phyloP scores from a whole-genome alignment of 2,113 vertebrate species.

The Salvelinus fontinalis region DNA sequence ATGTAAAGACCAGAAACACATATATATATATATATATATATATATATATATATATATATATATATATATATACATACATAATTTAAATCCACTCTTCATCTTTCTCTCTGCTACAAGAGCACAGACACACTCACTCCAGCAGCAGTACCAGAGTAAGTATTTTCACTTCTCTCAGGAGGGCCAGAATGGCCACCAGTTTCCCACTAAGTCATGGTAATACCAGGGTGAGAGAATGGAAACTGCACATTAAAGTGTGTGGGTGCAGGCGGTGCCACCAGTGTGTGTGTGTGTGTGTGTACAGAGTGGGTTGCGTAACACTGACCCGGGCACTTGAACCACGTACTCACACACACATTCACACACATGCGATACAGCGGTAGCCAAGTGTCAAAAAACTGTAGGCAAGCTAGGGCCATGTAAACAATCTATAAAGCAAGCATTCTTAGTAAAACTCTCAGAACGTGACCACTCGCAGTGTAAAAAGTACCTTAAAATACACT shows the following conservation, averaged over 20 bases:
- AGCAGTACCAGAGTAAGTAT: not conserved
- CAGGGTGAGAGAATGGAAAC: slow-evolving; percentile 59
- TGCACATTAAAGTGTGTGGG: slow-evolving; percentile 19
- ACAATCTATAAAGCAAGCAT: slow-evolving; percentile 5
- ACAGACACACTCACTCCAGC: not conserved
- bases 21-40: too few species aligned
- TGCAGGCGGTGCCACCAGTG: slow-evolving; percentile 7
- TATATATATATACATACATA: too few species aligned
- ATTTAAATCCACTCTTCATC: too few species aligned
- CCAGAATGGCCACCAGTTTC: not conserved
- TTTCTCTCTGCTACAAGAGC: not conserved
- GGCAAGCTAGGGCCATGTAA: slow-evolving; percentile 10
- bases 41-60: too few species aligned
- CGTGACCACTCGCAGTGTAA: not conserved
- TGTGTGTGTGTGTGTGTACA: slow-evolving; percentile 1
- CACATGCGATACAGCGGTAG: slow-evolving; percentile 10
- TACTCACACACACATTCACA: slow-evolving; percentile 23
- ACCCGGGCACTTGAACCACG: slow-evolving; percentile 1
- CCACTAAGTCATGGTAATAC: slow-evolving; percentile 23
- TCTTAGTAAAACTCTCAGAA: not conserved
- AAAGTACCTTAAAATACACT: not conserved
- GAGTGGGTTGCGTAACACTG: not conserved
- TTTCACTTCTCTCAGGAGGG: slow-evolving; percentile 7
- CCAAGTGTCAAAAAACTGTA: slow-evolving; percentile 17
- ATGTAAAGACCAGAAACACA: too few species aligned